Conservation (phyloP, 2,113 vertebrate genomes). For the Cinclus mexicanus region DNA sequence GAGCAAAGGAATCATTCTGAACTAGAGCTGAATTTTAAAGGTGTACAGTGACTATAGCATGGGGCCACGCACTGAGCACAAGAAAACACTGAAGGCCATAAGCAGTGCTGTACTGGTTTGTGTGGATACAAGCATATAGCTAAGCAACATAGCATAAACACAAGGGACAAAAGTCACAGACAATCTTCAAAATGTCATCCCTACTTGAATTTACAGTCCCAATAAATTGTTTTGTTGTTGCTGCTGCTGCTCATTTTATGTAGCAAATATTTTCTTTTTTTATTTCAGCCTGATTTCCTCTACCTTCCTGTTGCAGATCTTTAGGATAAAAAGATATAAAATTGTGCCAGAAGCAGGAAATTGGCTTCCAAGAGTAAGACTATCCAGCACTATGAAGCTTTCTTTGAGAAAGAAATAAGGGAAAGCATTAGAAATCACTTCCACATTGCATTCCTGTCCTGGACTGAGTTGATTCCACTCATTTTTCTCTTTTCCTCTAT, state of each 20-base stretch:
- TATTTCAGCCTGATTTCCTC: neutral
- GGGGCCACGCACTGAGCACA: neutral
- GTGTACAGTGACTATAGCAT: neutral
- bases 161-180: neutral
- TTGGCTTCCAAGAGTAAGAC: neutral
- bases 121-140: neutral
- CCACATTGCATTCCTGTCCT: neutral
- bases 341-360: neutral
- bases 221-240: neutral
- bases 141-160: neutral
- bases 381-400: neutral
- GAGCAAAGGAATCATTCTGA: neutral
- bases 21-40: neutral
- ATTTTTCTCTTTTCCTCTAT: neutral
- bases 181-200: neutral
- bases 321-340: neutral
- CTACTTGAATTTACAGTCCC: neutral
- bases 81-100: neutral
- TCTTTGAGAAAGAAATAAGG: neutral
- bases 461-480: neutral
- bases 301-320: neutral
- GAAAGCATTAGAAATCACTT: neutral
- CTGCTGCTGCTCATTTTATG: neutral
- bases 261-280: neutral
- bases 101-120: neutral